Evolutionary conservation across 2,888 invertebrate genomes (phyloP).

Genomic region (Pteria penguin): DNA sequence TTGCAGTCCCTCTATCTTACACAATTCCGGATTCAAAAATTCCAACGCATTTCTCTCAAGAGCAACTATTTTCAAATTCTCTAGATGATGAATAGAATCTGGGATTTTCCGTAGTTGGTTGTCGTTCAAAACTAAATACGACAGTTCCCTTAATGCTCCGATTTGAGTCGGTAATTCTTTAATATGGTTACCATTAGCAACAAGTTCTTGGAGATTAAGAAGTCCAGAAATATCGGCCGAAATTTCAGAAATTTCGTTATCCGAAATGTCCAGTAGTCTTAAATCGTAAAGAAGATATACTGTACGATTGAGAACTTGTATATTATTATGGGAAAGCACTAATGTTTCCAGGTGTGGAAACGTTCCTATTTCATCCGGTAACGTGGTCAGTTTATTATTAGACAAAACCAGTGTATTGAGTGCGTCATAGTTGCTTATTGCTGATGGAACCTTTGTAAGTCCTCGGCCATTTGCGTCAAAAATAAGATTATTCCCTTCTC

Average conservation of each 20-base stretch:
- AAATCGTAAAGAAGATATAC: constrained; percentile 63
- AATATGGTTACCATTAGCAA: constrained; percentile 67
- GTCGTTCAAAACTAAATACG: constrained; percentile 66
- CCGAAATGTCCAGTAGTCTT: constrained; percentile 69
- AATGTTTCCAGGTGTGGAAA: constrained; percentile 67
- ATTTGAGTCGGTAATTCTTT: constrained; percentile 65
- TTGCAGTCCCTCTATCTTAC: constrained; percentile 68
- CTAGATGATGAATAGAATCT: constrained; percentile 61
- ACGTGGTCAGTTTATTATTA: constrained; percentile 67
- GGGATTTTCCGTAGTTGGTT: constrained; percentile 70
- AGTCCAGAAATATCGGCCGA: constrained; percentile 63
- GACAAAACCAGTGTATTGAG: constrained; percentile 66
- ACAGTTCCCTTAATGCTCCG: constrained; percentile 60
- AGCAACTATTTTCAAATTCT: constrained; percentile 67
- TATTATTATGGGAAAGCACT: constrained; percentile 64
- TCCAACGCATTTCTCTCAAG: constrained; percentile 73
- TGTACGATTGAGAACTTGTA: constrained; percentile 59
- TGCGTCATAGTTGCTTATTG: constrained; percentile 56
- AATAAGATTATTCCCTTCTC: constrained; percentile 58
- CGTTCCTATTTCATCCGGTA: constrained; percentile 66
- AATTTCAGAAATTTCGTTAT: constrained; percentile 69
- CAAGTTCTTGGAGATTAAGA: constrained; percentile 61
- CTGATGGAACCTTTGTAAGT: constrained; percentile 57
- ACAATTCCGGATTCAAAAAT: constrained; percentile 71
- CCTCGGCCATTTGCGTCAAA: constrained; percentile 58